Evolutionary conservation across 53 echinoderm and acorn worm genomes (phyloP), one percentile per base, ranked within the genome.

Genomic region (Astropecten irregularis): DNA sequence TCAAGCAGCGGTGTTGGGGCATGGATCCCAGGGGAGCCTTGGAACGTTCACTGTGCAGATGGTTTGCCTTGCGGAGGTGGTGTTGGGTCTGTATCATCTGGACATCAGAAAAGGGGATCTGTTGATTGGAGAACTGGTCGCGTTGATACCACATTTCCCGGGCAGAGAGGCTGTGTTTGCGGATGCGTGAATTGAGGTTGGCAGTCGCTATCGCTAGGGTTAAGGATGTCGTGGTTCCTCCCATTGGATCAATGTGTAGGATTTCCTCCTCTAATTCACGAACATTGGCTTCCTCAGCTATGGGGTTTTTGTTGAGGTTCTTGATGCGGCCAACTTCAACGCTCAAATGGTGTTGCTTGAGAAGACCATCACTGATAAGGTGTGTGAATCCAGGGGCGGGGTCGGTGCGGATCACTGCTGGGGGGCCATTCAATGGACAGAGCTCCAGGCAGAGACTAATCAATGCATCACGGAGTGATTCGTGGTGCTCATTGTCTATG

Each of bases 231-330:
- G n/a, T 42, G 42, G 42, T 11, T 8, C 88, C 73, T 13, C 71
- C 70, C 39, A 34, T 29, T 9, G 93, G 84, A 29, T 88, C 85
- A 36, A 57, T 44, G 37, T 36, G 59, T 25, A 95, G 81, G 0
- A 83, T 39, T 30, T 95, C 91, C 36, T 89, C 91, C 39, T 88
- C 87, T 1, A 89, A 69, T 49, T 94, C 89, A 2, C 66, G 82
- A 9, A 94, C 64, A n/a, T n/a, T n/a, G 26, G 89, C 95, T 56
- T 88, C 89, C 19, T 91, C 86, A 18, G 86, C 91, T 0, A 93
- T 76, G 27, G 90, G 88, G 25, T 90, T 90, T 48, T 93, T 93
- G 84, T 90, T 92, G 28, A 60, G 10, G 35, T 92, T 92, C 71
- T 83, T 85, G 42, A 40, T 52, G 14, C 68, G 77, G 9, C 89